These are phyloP conservation scores for Trachops cirrhosus DNA, from an alignment of 2,797 vertebrate species.

Conservation along the genomic window DNA sequence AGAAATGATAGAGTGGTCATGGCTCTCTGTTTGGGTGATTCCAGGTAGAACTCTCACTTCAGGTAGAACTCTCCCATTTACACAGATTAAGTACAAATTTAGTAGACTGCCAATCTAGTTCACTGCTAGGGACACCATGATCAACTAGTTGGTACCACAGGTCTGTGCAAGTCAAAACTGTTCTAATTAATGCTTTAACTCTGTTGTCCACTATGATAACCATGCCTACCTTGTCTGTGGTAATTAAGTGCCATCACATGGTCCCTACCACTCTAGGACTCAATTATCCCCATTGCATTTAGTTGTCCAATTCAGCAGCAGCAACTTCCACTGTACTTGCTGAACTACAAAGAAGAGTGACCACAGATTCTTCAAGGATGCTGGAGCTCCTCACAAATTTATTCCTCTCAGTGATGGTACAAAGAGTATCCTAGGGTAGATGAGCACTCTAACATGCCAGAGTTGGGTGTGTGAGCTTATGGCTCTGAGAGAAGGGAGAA, in stretches of 20 bases:
- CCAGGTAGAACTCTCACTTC: background rate
- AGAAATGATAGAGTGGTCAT: background rate
- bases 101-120: background rate
- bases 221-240: background rate
- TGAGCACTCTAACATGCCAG: background rate
- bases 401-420: background rate
- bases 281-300: background rate
- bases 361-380: background rate
- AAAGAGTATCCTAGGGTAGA: background rate
- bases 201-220: background rate
- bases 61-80: background rate
- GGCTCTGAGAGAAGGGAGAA: background rate
- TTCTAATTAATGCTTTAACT: background rate
- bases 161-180: background rate
- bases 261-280: background rate
- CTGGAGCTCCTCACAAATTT: background rate
- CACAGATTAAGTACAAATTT: background rate
- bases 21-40: background rate
- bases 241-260: background rate
- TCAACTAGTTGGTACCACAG: background rate
- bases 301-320: background rate
- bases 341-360: background rate
- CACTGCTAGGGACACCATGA: background rate
- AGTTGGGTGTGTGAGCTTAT: background rate
- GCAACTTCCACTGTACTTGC: background rate